Evolutionary conservation across 2,113 vertebrate species (phyloP), one percentile per base, ranked within the genome.

Genomic region (Notechis scutatus): DNA sequence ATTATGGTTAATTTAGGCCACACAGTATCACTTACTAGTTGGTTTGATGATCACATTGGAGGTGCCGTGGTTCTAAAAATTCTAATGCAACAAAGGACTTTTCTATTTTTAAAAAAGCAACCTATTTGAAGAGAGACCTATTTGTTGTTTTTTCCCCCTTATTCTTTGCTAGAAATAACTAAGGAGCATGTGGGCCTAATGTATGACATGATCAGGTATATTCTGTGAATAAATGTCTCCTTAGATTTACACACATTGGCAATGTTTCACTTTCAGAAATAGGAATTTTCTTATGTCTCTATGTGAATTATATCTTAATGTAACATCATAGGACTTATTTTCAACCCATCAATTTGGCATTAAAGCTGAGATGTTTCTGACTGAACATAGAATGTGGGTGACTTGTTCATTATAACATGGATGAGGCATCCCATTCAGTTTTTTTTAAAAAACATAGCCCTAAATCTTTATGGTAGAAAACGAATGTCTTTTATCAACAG

Each of bases 181-280:
- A 94, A 92, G 94, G 95, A 96, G 93, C 96, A 96, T 96, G 94
- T 93, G 95, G 95, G 95, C 94, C 94, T 96, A 96, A 93, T 85
- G 18, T 81, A 69, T 92, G 95, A 95, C 96, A 92, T 86, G 91
- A 85, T 57, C 39, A 18, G 91, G 47, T 64, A 54, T 87, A 64
- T 93, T 56, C 81, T 90, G 74, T 69, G 91, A 92, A 92, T 89
- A 56, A 61, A 86, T 55, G 55, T 86, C 59, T 56, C 90, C 90
- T 86, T 89, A 57, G 91, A 86, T 14, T 39, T n/a, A 81, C 10
- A n/a, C 47, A 42, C 15, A 3, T 23, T 61, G 64, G 54, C 55
- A 91, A 94, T 39, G 55, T 90, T 85, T 87, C 45, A 64, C 47
- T 45, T 93, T 87, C 89, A 64, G 89, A 64, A 86, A 89, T 39